Evolutionary conservation across 2,797 vertebrate genomes (phyloP).

Genomic region (Hipposideros larvatus): DNA sequence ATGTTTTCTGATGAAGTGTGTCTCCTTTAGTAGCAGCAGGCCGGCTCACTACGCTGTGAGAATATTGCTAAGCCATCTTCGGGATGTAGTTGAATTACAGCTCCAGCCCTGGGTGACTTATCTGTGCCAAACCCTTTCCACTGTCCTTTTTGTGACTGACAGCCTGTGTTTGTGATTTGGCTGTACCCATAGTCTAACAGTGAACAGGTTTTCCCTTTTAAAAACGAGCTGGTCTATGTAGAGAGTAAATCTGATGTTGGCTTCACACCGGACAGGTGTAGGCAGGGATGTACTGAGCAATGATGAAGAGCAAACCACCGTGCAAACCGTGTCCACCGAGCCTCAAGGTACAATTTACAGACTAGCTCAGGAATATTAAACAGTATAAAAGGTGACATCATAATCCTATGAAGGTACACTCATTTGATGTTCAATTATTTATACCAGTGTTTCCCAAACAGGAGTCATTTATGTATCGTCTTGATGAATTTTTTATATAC

Average conservation of each 20-base stretch:
- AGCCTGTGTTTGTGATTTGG: not conserved
- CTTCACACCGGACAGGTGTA: not conserved
- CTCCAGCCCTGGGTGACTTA: not conserved
- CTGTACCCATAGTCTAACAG: not conserved
- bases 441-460: not conserved
- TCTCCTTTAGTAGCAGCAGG: not conserved
- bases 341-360: not conserved
- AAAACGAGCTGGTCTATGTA: slow-evolving; percentile 1
- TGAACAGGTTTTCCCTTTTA: not conserved
- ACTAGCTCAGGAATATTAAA: not conserved
- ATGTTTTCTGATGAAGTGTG: not conserved
- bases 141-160: not conserved
- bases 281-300: not conserved
- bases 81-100: not conserved
- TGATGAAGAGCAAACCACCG: not conserved
- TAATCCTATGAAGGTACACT: not conserved
- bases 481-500: not conserved
- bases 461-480: not conserved
- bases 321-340: not conserved
- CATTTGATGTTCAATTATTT: not conserved
- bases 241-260: not conserved
- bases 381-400: not conserved
- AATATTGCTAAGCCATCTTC: not conserved
- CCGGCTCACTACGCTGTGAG: not conserved
- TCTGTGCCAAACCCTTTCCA: not conserved